phyloP scores from a whole-genome alignment of 2,888 invertebrate genomes.

The Imbricaverruca yamaguchii region DNA sequence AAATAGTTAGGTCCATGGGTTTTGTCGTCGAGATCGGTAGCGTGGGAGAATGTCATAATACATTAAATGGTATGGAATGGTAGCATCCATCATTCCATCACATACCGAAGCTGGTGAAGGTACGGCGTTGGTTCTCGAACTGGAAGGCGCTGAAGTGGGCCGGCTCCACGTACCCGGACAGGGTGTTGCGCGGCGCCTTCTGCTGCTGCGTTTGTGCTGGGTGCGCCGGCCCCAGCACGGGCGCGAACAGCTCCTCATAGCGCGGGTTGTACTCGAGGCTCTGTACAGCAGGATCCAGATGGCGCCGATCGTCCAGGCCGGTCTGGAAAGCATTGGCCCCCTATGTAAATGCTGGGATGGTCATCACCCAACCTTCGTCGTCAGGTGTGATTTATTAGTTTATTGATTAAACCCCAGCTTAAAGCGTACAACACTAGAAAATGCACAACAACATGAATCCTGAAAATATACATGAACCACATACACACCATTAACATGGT shows the following conservation, averaged over 20 bases:
- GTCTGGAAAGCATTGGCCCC: constrained; percentile 23
- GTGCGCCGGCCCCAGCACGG: constrained; percentile 83
- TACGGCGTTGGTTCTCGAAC: constrained; percentile 91
- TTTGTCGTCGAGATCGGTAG: too few relatives aligned
- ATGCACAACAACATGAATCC: too few relatives aligned
- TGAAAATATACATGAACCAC: too few relatives aligned
- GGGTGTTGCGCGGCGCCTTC: constrained; percentile 75
- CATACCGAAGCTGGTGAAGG: constrained; percentile 80
- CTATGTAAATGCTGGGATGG: too few relatives aligned
- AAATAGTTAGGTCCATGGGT: too few relatives aligned
- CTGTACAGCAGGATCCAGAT: constrained; percentile 68
- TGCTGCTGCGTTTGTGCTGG: constrained; percentile 88
- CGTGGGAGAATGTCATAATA: too few relatives aligned
- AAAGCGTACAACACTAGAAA: too few relatives aligned
- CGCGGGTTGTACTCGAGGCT: constrained; percentile 86
- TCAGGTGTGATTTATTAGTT: too few relatives aligned
- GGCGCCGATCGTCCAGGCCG: constrained; percentile 40
- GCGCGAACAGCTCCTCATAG: constrained; percentile 89
- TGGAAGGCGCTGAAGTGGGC: constrained; percentile 95
- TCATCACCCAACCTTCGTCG: too few relatives aligned
- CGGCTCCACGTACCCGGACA: constrained; percentile 89
- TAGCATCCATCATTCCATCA: background rate
- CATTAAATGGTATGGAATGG: too few relatives aligned
- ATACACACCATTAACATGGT: too few relatives aligned
- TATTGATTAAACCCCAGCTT: too few relatives aligned